phyloP scores from a whole-genome alignment of 2,888 invertebrate genomes.

The Mycalesis mineus region DNA sequence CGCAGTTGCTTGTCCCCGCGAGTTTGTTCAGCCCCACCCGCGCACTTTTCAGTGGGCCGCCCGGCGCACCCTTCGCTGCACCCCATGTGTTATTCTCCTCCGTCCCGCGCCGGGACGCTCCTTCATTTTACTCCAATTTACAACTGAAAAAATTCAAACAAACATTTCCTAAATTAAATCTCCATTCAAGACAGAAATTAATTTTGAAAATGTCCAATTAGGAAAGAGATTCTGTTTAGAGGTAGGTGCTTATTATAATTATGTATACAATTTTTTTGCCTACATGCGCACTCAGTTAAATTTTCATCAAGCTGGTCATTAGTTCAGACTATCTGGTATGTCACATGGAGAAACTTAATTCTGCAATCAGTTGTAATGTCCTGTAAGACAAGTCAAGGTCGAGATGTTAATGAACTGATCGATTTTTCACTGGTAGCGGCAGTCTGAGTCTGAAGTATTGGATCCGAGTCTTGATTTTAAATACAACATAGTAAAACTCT shows the following conservation, averaged over 20 bases:
- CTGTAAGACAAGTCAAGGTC: not conserved
- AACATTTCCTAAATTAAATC: constrained; percentile 64
- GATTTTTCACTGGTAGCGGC: too few relatives aligned
- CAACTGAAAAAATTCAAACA: constrained; percentile 75
- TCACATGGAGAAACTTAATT: too few relatives aligned
- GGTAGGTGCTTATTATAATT: not conserved
- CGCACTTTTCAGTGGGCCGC: constrained; percentile 77
- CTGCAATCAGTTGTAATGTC: not conserved
- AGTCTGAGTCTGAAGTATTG: too few relatives aligned
- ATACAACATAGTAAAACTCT: too few relatives aligned
- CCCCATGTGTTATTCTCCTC: constrained; percentile 64
- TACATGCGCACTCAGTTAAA: too few relatives aligned
- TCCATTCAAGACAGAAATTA: constrained; percentile 33
- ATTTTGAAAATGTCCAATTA: constrained; percentile 26
- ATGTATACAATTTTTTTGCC: not conserved
- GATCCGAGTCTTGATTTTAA: too few relatives aligned
- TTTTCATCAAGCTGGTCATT: not conserved
- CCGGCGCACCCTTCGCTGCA: constrained; percentile 72
- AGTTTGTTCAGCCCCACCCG: constrained; percentile 79
- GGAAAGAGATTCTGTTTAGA: not conserved
- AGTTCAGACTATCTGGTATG: too few relatives aligned
- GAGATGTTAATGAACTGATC: not conserved
- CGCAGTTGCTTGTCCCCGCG: constrained; percentile 68
- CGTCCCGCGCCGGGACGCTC: constrained; percentile 72
- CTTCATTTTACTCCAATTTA: constrained; percentile 78